Base-by-base conservation (phyloP, 2,113 vertebrate species). In the Larimichthys crocea region DNA sequence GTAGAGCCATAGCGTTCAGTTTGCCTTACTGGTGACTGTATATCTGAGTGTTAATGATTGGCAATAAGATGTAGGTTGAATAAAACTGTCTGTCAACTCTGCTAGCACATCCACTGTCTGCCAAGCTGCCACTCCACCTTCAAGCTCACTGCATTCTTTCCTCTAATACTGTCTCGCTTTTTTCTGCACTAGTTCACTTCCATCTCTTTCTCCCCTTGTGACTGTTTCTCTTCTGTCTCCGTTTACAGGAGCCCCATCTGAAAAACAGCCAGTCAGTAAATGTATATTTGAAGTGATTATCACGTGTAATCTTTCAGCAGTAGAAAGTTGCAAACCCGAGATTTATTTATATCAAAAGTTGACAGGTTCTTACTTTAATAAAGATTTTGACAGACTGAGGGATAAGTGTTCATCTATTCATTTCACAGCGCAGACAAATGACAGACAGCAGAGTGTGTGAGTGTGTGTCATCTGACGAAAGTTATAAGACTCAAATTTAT, bases 261-360 rank as follows among this genome's bases (percentile, higher is more conserved):
- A 42, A 50, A 57, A 46, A 16, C 3, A 56, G 29, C 46, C 57
- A 46, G 40, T 63, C 53, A 64, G 10, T 73, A 31, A 63, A 57
- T 31, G 8, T 29, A 29, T 9, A 50, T 7, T 15, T 35, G 52
- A 31, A 40, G 35, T 73, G 53, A 73, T 71, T 64, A 61, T 76
- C 60, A 40, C 42, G 62, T 42, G 61, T 11, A 72, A 57, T 52
- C 61, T 57, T 19, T 55, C 40, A 73, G 63, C 50, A 9, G 31
- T 35, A n/a, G 19, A 62, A n/a, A 49, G 53, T 50, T 17, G 10
- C 67, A n/a, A 44, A 83, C 64, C 26, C 29, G 60, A 68, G 40
- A 67, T 62, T 79, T 75, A 66, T 85, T 88, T 60, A 63, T 72
- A 64, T 84, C 53, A 73, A 71, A 68, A 24, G 46, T 65, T 75